Conservation (phyloP, 2,888 invertebrate species). For the Crocallis elinguaria region DNA sequence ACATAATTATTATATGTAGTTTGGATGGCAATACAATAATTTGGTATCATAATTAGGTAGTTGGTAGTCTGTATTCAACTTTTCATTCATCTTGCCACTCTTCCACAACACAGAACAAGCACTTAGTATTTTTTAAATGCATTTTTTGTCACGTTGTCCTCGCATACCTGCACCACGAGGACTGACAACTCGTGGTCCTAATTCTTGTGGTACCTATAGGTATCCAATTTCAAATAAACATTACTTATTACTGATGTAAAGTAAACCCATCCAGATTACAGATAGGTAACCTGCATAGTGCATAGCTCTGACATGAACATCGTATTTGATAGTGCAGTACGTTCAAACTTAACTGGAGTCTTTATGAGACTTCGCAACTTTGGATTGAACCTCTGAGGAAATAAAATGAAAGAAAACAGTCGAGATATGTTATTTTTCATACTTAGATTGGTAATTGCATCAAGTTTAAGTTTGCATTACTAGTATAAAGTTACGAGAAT, state of each 20-base stretch:
- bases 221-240: neutral
- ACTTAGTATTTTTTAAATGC: no score
- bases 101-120: no score
- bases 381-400: constrained; percentile 28
- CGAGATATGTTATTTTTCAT: neutral
- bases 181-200: no score
- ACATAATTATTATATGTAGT: no score
- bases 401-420: constrained; percentile 22
- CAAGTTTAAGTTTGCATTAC: neutral
- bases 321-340: constrained; percentile 6
- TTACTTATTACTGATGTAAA: neutral
- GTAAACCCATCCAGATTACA: neutral
- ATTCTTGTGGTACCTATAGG: no score
- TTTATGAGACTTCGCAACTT: constrained; percentile 30
- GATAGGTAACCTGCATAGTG: neutral
- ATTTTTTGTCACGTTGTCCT: no score
- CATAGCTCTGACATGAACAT: constrained; percentile 4
- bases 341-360: constrained; percentile 8
- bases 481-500: no score
- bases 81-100: no score
- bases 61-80: no score
- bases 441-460: neutral
- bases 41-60: no score
- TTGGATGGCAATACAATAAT: no score
- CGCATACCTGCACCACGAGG: no score